These are phyloP conservation scores for Momotus momota DNA, from an alignment of 2,797 vertebrate species.

Conservation along the genomic window DNA sequence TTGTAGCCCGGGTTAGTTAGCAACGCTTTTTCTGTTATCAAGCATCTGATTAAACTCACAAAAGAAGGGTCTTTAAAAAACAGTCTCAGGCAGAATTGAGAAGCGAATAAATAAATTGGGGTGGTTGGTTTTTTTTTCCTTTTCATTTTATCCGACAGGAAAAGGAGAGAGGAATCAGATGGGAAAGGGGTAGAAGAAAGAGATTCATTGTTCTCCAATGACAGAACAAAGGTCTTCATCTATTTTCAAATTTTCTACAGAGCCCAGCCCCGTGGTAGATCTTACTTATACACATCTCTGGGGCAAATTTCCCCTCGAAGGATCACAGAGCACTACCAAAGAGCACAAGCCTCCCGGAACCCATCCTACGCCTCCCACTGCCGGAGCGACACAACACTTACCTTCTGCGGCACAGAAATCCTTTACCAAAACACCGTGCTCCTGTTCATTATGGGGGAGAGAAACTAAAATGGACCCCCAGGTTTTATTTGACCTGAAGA, in stretches of 20 bases:
- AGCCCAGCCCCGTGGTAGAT: not conserved
- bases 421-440: not conserved
- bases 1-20: constrained; percentile 52
- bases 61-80: constrained; percentile 30
- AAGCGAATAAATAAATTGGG: constrained; percentile 28
- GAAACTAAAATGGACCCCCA: not conserved
- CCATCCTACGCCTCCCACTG: not conserved
- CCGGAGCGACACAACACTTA: not conserved
- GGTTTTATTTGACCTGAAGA: not conserved
- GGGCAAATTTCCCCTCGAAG: not conserved
- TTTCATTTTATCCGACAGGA: not conserved
- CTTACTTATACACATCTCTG: not conserved
- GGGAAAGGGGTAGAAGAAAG: not conserved
- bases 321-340: not conserved
- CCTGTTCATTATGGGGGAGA: not conserved
- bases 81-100: not conserved
- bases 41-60: constrained; percentile 68
- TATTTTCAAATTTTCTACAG: not conserved
- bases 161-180: not conserved
- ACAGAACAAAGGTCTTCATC: not conserved
- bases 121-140: not conserved
- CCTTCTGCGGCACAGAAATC: not conserved
- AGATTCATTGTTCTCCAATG: not conserved
- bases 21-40: constrained; percentile 59
- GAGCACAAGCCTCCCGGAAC: not conserved